Evolutionary conservation across 2,797 vertebrate species (phyloP).

Genomic region (Epinephelus awoara): DNA sequence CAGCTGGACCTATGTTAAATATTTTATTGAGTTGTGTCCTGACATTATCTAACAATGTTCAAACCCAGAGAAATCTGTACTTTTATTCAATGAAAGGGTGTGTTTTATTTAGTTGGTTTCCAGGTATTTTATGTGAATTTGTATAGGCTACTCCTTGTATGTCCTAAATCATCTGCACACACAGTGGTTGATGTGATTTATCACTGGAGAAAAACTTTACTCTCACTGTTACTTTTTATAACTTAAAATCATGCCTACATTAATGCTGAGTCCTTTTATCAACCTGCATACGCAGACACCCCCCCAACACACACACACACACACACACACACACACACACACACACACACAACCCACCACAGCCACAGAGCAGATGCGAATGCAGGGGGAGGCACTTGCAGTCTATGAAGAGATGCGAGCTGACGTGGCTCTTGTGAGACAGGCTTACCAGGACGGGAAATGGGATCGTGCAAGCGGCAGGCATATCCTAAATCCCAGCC

Average conservation of each 20-base stretch:
- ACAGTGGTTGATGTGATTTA: neutral
- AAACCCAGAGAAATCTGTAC: too few relatives aligned
- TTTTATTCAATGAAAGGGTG: too few relatives aligned
- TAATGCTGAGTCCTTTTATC: slow-evolving; percentile 23
- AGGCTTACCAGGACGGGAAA: slow-evolving; percentile 63
- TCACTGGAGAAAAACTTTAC: neutral
- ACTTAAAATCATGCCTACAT: neutral
- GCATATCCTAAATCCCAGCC: slow-evolving; percentile 61
- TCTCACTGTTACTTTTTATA: neutral
- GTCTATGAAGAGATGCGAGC: slow-evolving; percentile 68
- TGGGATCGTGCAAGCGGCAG: slow-evolving; percentile 49
- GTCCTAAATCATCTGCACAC: neutral
- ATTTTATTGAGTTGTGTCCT: too few relatives aligned
- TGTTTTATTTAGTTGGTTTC: neutral
- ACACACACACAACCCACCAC: neutral
- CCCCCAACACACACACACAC: slow-evolving; percentile 16
- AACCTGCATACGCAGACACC: slow-evolving; percentile 13
- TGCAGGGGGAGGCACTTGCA: slow-evolving; percentile 41
- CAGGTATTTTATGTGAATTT: neutral
- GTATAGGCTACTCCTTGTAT: neutral
- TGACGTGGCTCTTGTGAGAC: slow-evolving; percentile 69
- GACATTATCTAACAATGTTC: too few relatives aligned
- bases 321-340: slow-evolving; percentile 10
- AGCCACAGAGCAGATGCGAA: slow-evolving; percentile 36
- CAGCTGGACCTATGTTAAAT: too few relatives aligned